A percentile compares a stretch with the other conserved stretches of the same genome.
These are phyloP conservation scores for Tetanocera ferruginea DNA, from an alignment of 2,888 invertebrate genomes.

Conservation along the genomic window DNA sequence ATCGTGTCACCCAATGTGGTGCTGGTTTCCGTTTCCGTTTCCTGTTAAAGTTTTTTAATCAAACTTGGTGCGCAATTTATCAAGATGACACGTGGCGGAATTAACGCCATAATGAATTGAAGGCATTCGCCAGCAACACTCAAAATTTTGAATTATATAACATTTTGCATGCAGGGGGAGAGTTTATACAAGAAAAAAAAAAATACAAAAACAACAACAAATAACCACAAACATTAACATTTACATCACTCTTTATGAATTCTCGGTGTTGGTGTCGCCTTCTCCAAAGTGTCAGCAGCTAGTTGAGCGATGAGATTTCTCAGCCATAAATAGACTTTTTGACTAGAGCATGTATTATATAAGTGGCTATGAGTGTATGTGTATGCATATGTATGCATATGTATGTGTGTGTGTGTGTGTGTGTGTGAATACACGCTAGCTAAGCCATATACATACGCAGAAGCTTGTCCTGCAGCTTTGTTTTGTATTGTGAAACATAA, in stretches of 20 bases:
- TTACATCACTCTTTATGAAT: background rate
- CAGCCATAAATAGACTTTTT: conserved; percentile 12
- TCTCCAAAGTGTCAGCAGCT: conserved; percentile 39
- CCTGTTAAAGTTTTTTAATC: conserved; percentile 48
- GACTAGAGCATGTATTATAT: background rate
- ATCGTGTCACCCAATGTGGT: conserved; percentile 40
- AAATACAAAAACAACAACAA: background rate
- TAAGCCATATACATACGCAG: background rate
- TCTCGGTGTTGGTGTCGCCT: conserved; percentile 20
- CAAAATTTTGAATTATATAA: background rate
- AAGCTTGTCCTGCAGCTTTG: conserved; percentile 23
- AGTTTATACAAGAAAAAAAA: background rate
- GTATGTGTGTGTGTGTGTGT: background rate
- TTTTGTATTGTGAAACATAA: conserved; percentile 26
- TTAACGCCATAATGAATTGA: conserved; percentile 56
- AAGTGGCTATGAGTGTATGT: background rate
- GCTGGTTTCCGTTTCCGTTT: conserved; percentile 44
- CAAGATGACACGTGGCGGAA: conserved; percentile 55
- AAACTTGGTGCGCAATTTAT: conserved; percentile 50
- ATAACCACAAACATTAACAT: background rate
- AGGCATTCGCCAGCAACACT: conserved; percentile 45
- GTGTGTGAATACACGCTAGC: background rate
- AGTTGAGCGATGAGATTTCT: conserved; percentile 45
- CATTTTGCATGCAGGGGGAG: background rate
- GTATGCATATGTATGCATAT: background rate